Evolutionary conservation across 2,888 invertebrate genomes (phyloP), one percentile per base, ranked within the genome.

Genomic region (Germaria angustata): DNA sequence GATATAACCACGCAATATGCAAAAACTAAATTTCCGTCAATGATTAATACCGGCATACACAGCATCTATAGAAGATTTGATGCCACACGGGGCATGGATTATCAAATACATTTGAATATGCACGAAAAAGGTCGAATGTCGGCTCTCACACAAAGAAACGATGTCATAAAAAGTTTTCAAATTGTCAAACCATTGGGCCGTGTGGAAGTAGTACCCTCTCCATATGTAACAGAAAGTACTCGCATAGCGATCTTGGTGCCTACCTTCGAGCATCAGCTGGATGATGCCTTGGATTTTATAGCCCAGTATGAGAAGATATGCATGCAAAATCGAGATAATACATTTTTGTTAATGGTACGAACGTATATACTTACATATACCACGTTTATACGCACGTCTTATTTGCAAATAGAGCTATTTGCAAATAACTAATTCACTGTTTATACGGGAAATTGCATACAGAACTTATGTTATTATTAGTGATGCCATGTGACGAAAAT

Each of bases 141-240:
- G 36, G 91, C 89, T 15, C 49, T 79, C 0, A 71, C 79, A 1
- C 92, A 81, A 41, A 57, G 92, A 13, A 90, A 90, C 85, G 90
- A 92, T 86, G 84, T 93, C 5, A 91, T 92, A 4, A 94, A 94
- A 88, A 92, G 96, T 87, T 93, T 97, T 85, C 95, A 97, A 92
- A 93, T 96, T 46, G 94, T 95, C 68, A 96, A 98, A 85, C 95
- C 96, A 13, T 92, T 99, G 73, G 97, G 97, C 15, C 94, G 95
- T 79, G 96, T 97, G 8, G 97, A 98, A 89, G 94, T 99, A 79
- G 93, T 98, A 44, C 95, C 96, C 1, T 96, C 97, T 89, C 98
- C 98, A 0, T 99, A 98, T 92, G 98, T 99, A 1, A 99, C 98
- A 0, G 99, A 99, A 93, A 96, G 95, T 90, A 95, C 95, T 6